Conservation (phyloP, 2,797 vertebrate genomes). For the Thalassophryne amazonica region DNA sequence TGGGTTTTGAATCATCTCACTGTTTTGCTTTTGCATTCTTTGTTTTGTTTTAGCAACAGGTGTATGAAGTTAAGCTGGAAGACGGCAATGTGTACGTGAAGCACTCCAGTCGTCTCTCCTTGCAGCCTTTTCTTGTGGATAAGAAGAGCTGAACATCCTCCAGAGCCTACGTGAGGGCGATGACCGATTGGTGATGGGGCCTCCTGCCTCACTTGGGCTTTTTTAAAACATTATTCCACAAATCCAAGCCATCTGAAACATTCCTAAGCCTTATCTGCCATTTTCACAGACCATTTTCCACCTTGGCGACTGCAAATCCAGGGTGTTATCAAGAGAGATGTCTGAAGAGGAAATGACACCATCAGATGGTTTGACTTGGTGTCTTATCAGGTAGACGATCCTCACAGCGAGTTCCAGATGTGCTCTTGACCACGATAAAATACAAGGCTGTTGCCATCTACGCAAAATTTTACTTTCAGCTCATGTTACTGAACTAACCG, state of each 20-base stretch:
- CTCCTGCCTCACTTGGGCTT: constrained; percentile 7
- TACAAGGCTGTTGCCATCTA: background rate
- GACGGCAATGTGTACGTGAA: constrained; percentile 71
- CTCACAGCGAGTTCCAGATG: background rate
- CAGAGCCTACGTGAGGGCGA: background rate
- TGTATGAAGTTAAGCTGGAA: constrained; percentile 76
- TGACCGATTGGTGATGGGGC: background rate
- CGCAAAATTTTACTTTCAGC: background rate
- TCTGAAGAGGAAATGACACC: constrained; percentile 50
- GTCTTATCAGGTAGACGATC: constrained; percentile 22
- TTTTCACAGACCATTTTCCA: constrained; percentile 39
- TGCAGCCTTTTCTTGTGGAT: constrained; percentile 56
- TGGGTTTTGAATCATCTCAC: background rate
- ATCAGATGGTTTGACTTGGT: constrained; percentile 27
- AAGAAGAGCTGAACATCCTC: constrained; percentile 48
- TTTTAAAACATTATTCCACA: constrained; percentile 50
- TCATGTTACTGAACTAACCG: background rate
- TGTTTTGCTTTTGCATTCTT: constrained; percentile 15
- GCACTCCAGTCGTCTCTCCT: constrained; percentile 62
- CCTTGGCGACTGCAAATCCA: constrained; percentile 35
- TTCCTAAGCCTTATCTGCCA: constrained; percentile 54
- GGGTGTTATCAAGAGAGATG: constrained; percentile 37
- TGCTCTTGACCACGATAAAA: background rate
- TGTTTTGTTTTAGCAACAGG: constrained; percentile 69
- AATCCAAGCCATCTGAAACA: constrained; percentile 46